These are phyloP conservation scores for Bombus consobrinus DNA, from an alignment of 1,140 invertebrate species.

Conservation along the genomic window DNA sequence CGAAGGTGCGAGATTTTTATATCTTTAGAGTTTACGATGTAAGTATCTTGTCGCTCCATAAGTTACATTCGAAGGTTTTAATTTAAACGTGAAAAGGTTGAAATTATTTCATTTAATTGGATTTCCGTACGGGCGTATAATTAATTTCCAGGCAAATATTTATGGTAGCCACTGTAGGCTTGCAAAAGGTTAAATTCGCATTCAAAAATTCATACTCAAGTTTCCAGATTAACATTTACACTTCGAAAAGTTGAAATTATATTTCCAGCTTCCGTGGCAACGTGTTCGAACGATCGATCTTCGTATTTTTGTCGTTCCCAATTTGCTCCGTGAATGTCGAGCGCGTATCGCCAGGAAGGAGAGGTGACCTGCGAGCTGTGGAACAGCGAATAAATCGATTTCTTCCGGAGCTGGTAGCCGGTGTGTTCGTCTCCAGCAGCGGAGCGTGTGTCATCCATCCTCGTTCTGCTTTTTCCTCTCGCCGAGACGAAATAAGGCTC, in stretches of 20 bases:
- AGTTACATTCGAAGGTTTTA: too few species aligned
- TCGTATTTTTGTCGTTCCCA: slow-evolving; percentile 21
- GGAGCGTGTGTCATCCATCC: not conserved
- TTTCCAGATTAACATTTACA: not conserved
- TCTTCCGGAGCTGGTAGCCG: slow-evolving; percentile 20
- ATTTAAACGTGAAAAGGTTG: not conserved
- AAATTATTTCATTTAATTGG: not conserved
- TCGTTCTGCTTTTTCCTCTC: not conserved
- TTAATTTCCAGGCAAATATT: too few species aligned
- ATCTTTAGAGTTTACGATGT: too few species aligned
- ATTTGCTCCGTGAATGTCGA: slow-evolving; percentile 28
- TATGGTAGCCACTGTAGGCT: too few species aligned
- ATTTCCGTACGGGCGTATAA: too few species aligned
- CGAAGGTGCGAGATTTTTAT: too few species aligned
- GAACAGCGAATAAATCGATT: slow-evolving; percentile 52
- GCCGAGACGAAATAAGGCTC: slow-evolving; percentile 49
- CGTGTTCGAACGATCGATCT: slow-evolving; percentile 4
- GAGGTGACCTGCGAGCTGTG: not conserved
- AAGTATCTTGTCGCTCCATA: too few species aligned
- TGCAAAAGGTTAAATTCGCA: too few species aligned
- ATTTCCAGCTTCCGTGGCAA: not conserved
- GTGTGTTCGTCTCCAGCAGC: not conserved
- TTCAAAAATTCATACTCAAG: too few species aligned
- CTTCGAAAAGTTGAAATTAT: not conserved
- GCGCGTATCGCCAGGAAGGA: not conserved